Evolutionary conservation across 2,113 vertebrate species (phyloP).

Genomic region (Cyprinus carpio): DNA sequence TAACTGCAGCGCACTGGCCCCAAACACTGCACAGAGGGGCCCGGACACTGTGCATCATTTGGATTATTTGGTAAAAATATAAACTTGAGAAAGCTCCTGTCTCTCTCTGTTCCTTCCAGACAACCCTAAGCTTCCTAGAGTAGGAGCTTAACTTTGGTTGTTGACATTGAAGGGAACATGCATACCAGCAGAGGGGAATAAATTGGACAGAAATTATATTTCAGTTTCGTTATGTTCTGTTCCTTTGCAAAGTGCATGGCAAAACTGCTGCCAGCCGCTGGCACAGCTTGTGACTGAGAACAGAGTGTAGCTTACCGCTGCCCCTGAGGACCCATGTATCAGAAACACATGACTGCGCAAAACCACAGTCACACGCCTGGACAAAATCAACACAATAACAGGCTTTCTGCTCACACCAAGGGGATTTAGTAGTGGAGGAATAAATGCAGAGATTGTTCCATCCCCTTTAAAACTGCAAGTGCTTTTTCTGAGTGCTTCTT

Average conservation of each 20-base stretch:
- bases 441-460: background rate
- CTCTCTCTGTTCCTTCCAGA: background rate
- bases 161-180: constrained; percentile 42
- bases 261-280: constrained; percentile 42
- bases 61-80: background rate
- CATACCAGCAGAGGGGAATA: background rate
- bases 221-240: constrained; percentile 21
- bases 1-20: background rate
- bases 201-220: constrained; percentile 24
- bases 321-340: constrained; percentile 39
- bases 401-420: background rate
- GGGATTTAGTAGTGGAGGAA: background rate
- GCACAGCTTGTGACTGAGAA: constrained; percentile 38
- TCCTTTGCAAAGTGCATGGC: constrained; percentile 39
- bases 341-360: background rate
- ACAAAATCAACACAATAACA: background rate
- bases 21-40: background rate
- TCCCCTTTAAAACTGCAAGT: no score
- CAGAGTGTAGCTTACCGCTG: constrained; percentile 2
- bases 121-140: background rate
- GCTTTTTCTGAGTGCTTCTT: no score
- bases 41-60: background rate
- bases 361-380: background rate
- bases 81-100: background rate
- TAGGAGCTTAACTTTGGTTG: constrained; percentile 10